These are phyloP conservation scores for Trissoscelio sp. DNA, from an alignment of 2,888 invertebrate genomes.

Conservation along the genomic window DNA sequence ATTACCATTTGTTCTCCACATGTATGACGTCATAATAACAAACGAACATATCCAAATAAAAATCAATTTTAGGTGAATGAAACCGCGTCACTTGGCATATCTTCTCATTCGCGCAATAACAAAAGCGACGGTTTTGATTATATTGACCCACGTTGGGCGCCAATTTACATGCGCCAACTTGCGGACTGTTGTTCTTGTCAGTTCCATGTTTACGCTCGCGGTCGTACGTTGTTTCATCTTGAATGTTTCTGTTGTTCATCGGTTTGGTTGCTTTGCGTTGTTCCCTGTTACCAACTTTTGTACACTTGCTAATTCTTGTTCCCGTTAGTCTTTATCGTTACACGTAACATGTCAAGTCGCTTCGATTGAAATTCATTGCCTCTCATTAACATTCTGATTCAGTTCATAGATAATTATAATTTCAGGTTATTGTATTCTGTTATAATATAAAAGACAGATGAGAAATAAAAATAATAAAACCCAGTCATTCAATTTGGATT, in stretches of 20 bases:
- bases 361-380: too few relatives aligned
- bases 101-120: slow-evolving; percentile 1
- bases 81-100: slow-evolving; percentile 3
- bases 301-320: background rate
- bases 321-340: background rate
- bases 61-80: slow-evolving; percentile 14
- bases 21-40: slow-evolving; percentile 8
- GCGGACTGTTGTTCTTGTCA: slow-evolving; percentile 9
- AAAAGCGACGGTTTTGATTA: slow-evolving; percentile 9
- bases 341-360: too few relatives aligned
- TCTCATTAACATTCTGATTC: too few relatives aligned
- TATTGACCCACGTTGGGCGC: slow-evolving; percentile 14
- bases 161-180: slow-evolving; percentile 7
- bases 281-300: background rate
- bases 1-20: background rate
- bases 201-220: background rate
- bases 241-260: background rate
- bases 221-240: slow-evolving; percentile 8
- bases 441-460: too few relatives aligned
- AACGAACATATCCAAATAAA: slow-evolving; percentile 3
- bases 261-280: background rate
- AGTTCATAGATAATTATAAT: too few relatives aligned
- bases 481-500: too few relatives aligned
- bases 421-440: too few relatives aligned
- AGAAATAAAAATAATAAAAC: too few relatives aligned